Evolutionary conservation across 2,888 invertebrate genomes (phyloP).

Genomic region (Orthosia incerta): DNA sequence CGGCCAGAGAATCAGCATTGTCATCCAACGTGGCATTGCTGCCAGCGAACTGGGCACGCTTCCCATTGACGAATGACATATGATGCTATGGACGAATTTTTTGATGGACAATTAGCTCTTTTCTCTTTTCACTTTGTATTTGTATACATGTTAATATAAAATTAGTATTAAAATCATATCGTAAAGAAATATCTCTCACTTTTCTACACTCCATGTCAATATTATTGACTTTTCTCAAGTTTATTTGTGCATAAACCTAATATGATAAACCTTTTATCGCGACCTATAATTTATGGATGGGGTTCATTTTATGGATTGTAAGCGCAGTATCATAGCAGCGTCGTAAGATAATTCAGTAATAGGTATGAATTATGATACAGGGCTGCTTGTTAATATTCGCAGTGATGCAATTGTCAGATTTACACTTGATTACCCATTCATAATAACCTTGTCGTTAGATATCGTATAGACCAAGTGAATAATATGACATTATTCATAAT

Average conservation of each 20-base stretch:
- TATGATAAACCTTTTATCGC: constrained; percentile 34
- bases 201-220: background rate
- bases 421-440: constrained; percentile 14
- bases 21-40: too few species aligned
- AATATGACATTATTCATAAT: too few species aligned
- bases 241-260: constrained; percentile 17
- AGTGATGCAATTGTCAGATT: background rate
- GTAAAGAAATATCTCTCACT: background rate
- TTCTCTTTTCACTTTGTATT: too few species aligned
- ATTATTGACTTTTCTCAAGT: background rate
- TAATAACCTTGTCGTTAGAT: too few species aligned
- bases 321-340: constrained; percentile 16
- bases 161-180: too few species aligned
- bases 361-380: constrained; percentile 42
- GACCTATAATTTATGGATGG: constrained; percentile 36
- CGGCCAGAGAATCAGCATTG: too few species aligned
- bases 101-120: too few species aligned
- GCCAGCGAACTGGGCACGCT: too few species aligned
- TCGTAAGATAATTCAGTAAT: constrained; percentile 38
- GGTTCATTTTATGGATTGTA: constrained; percentile 43
- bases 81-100: too few species aligned
- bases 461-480: too few species aligned
- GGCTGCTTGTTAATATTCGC: constrained; percentile 36
- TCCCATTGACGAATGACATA: too few species aligned
- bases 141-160: too few species aligned